phyloP scores from a whole-genome alignment of 2,888 invertebrate genomes.

The Eristalis tenax region DNA sequence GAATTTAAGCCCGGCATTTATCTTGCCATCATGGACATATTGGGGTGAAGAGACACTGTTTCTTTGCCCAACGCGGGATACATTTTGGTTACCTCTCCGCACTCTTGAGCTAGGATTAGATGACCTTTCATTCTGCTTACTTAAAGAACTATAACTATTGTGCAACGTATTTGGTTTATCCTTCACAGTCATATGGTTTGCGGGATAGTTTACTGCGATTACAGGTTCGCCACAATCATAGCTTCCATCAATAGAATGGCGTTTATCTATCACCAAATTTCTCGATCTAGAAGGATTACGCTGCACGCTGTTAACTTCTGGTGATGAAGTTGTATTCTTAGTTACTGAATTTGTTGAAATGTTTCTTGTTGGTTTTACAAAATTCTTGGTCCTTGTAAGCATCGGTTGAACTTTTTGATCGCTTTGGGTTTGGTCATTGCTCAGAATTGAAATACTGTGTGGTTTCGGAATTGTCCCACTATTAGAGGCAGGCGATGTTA shows the following conservation, averaged over 20 bases:
- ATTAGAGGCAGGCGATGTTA: constrained; percentile 28
- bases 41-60: constrained; percentile 2
- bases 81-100: constrained; percentile 21
- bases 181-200: neutral
- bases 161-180: constrained; percentile 20
- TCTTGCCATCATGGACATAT: neutral
- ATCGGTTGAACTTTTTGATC: constrained; percentile 19
- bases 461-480: constrained; percentile 37
- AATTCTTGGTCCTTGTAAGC: constrained; percentile 18
- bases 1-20: neutral
- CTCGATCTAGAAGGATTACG: constrained; percentile 8
- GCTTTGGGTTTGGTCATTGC: neutral
- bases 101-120: neutral
- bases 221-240: constrained; percentile 33
- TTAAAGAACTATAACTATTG: constrained; percentile 23
- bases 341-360: constrained; percentile 1
- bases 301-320: constrained; percentile 34
- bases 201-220: neutral
- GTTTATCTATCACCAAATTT: constrained; percentile 68
- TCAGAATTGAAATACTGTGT: constrained; percentile 7
- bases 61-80: neutral
- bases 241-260: constrained; percentile 74
- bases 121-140: constrained; percentile 13
- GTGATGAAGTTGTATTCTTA: constrained; percentile 37
- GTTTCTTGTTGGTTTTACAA: constrained; percentile 5